A percentile compares a stretch with the other conserved stretches of the same genome.
Conservation (phyloP, 1,140 invertebrate species). For the Anastrepha obliqua region DNA sequence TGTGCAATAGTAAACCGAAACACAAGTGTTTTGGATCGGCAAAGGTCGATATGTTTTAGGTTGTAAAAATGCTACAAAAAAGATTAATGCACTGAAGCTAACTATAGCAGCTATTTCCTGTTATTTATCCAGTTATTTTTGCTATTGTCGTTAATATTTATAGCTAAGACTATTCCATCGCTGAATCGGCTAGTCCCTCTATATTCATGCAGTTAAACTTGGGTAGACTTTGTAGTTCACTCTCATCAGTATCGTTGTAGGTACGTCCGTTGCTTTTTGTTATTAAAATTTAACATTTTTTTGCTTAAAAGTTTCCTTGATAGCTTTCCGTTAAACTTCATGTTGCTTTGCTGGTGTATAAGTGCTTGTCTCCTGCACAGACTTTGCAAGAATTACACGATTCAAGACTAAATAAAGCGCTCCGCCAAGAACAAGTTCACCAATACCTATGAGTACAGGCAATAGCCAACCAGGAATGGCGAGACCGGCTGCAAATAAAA, state of each 20-base stretch:
- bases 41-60: neutral
- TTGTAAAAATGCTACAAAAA: neutral
- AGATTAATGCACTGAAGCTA: neutral
- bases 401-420: constrained; percentile 81
- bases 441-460: constrained; percentile 80
- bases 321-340: constrained; percentile 42
- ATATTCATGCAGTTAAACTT: neutral
- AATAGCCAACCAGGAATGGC: constrained; percentile 85
- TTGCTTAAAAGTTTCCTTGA: neutral
- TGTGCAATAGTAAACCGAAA: neutral
- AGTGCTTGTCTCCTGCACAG: constrained; percentile 65
- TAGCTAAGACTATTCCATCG: neutral
- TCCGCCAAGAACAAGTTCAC: constrained; percentile 80
- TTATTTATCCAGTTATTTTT: neutral
- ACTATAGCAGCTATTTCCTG: neutral
- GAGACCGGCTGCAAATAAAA: constrained; percentile 76
- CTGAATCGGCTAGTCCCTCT: neutral
- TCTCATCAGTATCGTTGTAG: too few relatives aligned
- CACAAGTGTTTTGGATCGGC: neutral
- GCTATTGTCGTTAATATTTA: neutral
- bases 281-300: too few relatives aligned
- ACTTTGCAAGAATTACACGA: constrained; percentile 78
- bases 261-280: too few relatives aligned
- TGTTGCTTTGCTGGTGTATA: constrained; percentile 67
- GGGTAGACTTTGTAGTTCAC: neutral